Percentiles rank a stretch among this genome's conserved stretches.
Conservation (phyloP, 2,888 invertebrate genomes). For the Hipparchia semele region DNA sequence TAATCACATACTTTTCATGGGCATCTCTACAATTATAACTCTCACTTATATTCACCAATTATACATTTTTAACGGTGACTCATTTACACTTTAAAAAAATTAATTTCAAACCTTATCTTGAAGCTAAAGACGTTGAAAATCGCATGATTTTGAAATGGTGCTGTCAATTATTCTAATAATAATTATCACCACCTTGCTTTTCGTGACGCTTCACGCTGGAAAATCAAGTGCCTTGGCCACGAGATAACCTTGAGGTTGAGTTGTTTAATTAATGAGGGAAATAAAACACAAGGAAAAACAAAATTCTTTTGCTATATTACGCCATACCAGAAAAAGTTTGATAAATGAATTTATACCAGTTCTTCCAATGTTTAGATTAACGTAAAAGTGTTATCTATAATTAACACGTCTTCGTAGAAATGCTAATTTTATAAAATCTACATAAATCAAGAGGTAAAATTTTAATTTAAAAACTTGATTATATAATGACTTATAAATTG, state of each 20-base stretch:
- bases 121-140: not conserved
- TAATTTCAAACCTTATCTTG: not conserved
- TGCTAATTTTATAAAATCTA: not conserved
- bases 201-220: not conserved
- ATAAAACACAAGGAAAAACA: not conserved
- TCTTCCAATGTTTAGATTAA: not conserved
- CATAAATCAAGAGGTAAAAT: not conserved
- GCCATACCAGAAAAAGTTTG: no score
- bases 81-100: not conserved
- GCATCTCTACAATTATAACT: not conserved
- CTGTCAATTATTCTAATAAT: no score
- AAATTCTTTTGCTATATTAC: no score
- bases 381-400: not conserved
- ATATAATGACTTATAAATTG: no score
- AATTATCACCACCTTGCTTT: not conserved
- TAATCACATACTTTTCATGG: conserved; percentile 1
- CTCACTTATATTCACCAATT: not conserved
- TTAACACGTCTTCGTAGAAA: not conserved
- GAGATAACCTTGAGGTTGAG: conserved; percentile 9
- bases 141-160: not conserved
- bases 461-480: not conserved
- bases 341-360: not conserved
- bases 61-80: not conserved
- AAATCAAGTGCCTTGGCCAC: not conserved
- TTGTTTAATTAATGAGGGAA: not conserved